Conservation (phyloP, 2,797 vertebrate genomes). For the Sebastolobus altivelis region DNA sequence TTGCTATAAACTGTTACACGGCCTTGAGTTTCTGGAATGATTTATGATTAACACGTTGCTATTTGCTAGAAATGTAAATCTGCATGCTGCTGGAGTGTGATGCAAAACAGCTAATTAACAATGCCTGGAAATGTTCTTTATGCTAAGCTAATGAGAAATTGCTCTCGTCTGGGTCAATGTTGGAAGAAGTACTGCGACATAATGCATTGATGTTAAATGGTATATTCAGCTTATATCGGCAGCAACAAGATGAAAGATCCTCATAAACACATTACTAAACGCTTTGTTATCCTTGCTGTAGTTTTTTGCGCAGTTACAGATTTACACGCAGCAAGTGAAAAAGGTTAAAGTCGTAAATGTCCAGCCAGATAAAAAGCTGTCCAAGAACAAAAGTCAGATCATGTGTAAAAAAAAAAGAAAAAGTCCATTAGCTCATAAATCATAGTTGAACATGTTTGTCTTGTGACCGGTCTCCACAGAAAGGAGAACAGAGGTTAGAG, state of each 20-base stretch:
- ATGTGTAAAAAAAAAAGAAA: slow-evolving; percentile 20
- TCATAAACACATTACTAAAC: background rate
- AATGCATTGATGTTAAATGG: background rate
- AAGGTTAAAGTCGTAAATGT: slow-evolving; percentile 52
- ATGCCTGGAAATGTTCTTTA: background rate
- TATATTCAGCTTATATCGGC: background rate
- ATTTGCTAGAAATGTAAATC: slow-evolving; percentile 1
- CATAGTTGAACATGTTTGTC: slow-evolving; percentile 76
- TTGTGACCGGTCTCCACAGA: slow-evolving; percentile 64
- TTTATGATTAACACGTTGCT: background rate
- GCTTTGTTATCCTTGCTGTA: slow-evolving; percentile 2
- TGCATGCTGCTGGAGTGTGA: slow-evolving; percentile 1
- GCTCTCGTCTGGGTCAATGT: background rate
- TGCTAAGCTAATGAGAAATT: background rate
- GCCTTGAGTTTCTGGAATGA: background rate
- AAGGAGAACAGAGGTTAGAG: slow-evolving; percentile 64
- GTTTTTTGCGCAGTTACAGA: slow-evolving; percentile 1
- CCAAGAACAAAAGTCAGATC: slow-evolving; percentile 44
- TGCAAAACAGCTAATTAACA: slow-evolving; percentile 7
- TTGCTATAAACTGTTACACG: background rate
- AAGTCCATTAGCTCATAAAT: slow-evolving; percentile 74
- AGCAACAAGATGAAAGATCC: background rate
- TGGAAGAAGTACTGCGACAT: background rate
- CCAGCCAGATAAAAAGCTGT: slow-evolving; percentile 26
- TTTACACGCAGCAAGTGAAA: slow-evolving; percentile 35